Base-by-base conservation (phyloP, 2,113 vertebrate genomes). In the Paramormyrops kingsleyae region DNA sequence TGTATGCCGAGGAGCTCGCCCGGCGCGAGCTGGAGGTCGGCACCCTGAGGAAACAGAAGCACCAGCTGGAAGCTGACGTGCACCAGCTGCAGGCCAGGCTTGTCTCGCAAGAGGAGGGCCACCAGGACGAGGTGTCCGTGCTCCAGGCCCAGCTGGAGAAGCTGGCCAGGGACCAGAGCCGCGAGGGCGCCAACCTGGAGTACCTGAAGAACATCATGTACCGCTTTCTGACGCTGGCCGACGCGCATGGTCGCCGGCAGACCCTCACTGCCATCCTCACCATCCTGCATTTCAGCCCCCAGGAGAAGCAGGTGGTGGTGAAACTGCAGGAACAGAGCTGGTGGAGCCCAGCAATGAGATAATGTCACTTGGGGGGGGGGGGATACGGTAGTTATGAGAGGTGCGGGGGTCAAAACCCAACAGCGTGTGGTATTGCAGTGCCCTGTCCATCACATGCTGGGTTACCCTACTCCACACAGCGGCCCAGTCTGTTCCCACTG, bases 181-280 rank as follows among this genome's bases (percentile, higher is more conserved):
- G 99, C 0, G 99, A 99, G 10, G 98, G 98, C 0, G 97, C 98
- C 94, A 98, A 99, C 94, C 92, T 99, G 93, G 99, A 99, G 89
- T 99, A 99, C 93, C 97, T 99, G 89, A 99, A 99, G 92, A 99
- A 99, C 90, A 94, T 99, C 2, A 94, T 98, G 90, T 98, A 95
- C 89, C 94, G 96, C 35, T 99, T 98, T 90, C 93, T 99, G 88
- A 99, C 98, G 0, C 94, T 99, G 93, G 95, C 96, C 0, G 98
- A 99, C 62, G 39, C 92, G 0, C 94, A 96, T 1, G 99, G 97
- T 0, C 95, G 97, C 31, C 97, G 97, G 94, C 99, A 99, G 95
- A 99, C 99, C 0, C 97, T 99, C 9, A 94, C 90, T 0, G 99
- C 98, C 92, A 99, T 99, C 88, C 91, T 98, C 49, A 97, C 97